Percentiles rank a stretch among this genome's conserved stretches.
Evolutionary conservation across 2,888 invertebrate genomes (phyloP).

Genomic region (Harmothoe impar): DNA sequence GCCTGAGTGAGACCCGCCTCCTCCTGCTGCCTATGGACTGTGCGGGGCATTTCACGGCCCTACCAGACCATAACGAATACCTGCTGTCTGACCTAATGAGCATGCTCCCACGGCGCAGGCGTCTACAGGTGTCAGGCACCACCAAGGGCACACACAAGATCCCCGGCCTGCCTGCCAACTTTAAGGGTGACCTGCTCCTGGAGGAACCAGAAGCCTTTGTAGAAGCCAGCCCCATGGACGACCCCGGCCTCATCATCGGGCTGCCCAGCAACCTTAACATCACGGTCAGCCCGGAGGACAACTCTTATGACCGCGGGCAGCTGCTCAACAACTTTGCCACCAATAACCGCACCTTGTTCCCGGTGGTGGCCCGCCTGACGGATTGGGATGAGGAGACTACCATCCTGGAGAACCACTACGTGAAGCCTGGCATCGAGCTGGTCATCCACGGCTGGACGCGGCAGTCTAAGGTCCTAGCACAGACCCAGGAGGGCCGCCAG

Average conservation of each 20-base stretch:
- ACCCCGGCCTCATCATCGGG: slow-evolving; percentile 67
- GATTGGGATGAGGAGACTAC: slow-evolving; percentile 71
- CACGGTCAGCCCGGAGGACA: slow-evolving; percentile 64
- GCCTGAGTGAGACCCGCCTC: slow-evolving; percentile 61
- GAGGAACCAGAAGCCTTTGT: slow-evolving; percentile 68
- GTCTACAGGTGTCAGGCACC: slow-evolving; percentile 58
- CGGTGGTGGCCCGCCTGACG: slow-evolving; percentile 68
- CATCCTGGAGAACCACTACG: slow-evolving; percentile 70
- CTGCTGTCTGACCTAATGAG: slow-evolving; percentile 67
- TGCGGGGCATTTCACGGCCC: slow-evolving; percentile 68
- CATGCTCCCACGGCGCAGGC: slow-evolving; percentile 67
- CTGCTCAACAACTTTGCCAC: slow-evolving; percentile 68
- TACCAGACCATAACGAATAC: slow-evolving; percentile 68
- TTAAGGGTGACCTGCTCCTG: slow-evolving; percentile 66
- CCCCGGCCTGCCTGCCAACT: slow-evolving; percentile 69
- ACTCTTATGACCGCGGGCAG: slow-evolving; percentile 64
- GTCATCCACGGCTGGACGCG: slow-evolving; percentile 72
- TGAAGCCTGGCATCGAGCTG: slow-evolving; percentile 69
- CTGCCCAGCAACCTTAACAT: slow-evolving; percentile 66
- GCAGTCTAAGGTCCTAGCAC: slow-evolving; percentile 71
- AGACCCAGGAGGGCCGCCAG: slow-evolving; percentile 18
- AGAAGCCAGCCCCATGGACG: slow-evolving; percentile 67
- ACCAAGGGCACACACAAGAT: slow-evolving; percentile 58
- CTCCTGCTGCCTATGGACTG: slow-evolving; percentile 66
- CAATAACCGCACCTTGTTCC: slow-evolving; percentile 69